phyloP scores from a whole-genome alignment of 2,888 invertebrate species.

The Plagiodera versicolora region DNA sequence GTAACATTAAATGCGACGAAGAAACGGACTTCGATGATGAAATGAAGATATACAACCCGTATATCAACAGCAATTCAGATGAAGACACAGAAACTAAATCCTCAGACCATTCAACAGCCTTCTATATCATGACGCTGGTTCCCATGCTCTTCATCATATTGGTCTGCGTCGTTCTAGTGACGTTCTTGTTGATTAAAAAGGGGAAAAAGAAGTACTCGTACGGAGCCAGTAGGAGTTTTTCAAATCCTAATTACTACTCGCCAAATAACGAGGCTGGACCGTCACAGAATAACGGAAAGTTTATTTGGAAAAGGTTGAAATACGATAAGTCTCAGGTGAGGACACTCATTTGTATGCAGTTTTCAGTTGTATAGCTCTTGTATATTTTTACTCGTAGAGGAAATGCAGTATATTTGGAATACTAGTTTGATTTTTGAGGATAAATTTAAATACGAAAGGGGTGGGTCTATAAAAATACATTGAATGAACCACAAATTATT shows the following conservation, averaged over 20 bases:
- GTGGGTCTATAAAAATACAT: too few relatives aligned
- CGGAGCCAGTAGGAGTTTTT: slow-evolving; percentile 71
- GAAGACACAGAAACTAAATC: slow-evolving; percentile 48
- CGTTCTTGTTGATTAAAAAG: slow-evolving; percentile 54
- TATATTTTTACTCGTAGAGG: too few relatives aligned
- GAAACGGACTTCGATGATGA: slow-evolving; percentile 50
- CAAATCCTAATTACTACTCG: slow-evolving; percentile 82
- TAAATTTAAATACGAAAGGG: too few relatives aligned
- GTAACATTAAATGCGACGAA: slow-evolving; percentile 43
- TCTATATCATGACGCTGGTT: slow-evolving; percentile 53
- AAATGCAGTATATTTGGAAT: too few relatives aligned
- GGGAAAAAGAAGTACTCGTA: slow-evolving; percentile 59
- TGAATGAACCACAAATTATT: too few relatives aligned
- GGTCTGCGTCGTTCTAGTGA: slow-evolving; percentile 49
- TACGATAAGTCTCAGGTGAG: slow-evolving; percentile 76
- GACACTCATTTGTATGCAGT: not conserved
- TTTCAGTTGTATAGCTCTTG: too few relatives aligned
- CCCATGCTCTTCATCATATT: slow-evolving; percentile 53
- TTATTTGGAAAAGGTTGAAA: slow-evolving; percentile 74
- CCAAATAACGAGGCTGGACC: slow-evolving; percentile 46
- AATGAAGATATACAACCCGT: slow-evolving; percentile 40
- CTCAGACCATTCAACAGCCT: slow-evolving; percentile 47
- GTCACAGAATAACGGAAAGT: slow-evolving; percentile 54
- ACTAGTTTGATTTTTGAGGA: too few relatives aligned
- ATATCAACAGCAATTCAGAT: slow-evolving; percentile 31